phyloP scores from a whole-genome alignment of 2,888 invertebrate genomes.

The Nymphalis polychloros region DNA sequence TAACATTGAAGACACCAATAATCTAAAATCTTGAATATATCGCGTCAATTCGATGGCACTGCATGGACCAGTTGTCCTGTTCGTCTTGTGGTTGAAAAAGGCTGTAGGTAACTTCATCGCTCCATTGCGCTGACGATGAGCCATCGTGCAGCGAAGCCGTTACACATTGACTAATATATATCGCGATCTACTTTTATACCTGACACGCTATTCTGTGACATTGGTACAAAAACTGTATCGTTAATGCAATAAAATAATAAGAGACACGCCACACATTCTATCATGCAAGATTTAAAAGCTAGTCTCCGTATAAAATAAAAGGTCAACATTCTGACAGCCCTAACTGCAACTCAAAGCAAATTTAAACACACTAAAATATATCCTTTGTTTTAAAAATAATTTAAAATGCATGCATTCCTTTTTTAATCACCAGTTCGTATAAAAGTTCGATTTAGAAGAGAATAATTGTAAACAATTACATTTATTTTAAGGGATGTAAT shows the following conservation, averaged over 20 bases:
- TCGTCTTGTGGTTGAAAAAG: not conserved
- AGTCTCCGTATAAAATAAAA: not conserved
- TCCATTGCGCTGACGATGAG: not conserved
- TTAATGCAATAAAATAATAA: not conserved
- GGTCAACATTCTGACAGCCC: not conserved
- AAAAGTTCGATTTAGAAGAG: too few relatives aligned
- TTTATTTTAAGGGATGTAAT: not conserved
- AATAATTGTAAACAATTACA: not conserved
- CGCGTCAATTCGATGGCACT: too few relatives aligned
- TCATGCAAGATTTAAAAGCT: not conserved
- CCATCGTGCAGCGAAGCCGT: constrained; percentile 1
- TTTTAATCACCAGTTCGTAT: not conserved
- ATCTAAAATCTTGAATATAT: too few relatives aligned
- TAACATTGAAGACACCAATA: too few relatives aligned
- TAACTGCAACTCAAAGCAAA: not conserved
- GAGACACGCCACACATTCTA: not conserved
- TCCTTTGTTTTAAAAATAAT: not conserved
- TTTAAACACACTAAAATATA: not conserved
- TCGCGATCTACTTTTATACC: constrained; percentile 4
- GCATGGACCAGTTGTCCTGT: not conserved
- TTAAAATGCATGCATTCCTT: not conserved
- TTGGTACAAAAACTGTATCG: not conserved
- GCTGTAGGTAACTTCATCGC: not conserved
- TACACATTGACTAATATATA: constrained; percentile 6
- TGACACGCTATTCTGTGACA: constrained; percentile 7